These are phyloP conservation scores for Morone chrysops DNA, from an alignment of 2,113 vertebrate genomes.

Conservation along the genomic window DNA sequence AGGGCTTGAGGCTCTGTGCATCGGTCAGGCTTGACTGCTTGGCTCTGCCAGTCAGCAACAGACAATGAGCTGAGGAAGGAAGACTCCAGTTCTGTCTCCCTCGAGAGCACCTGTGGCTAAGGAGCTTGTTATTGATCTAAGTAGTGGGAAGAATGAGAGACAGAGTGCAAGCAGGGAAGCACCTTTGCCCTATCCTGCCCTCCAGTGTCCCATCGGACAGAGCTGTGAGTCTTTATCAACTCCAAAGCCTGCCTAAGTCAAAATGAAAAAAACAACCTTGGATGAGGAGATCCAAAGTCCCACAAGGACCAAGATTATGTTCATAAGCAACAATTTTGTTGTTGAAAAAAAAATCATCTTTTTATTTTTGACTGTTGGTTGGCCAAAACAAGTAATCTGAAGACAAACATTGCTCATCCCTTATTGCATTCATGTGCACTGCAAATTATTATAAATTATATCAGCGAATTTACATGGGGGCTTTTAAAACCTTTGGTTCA, in stretches of 20 bases:
- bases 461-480: background rate
- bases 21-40: constrained; percentile 48
- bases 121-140: constrained; percentile 74
- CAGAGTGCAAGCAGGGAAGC: constrained; percentile 49
- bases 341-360: background rate
- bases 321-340: background rate
- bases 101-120: constrained; percentile 69
- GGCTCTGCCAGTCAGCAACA: constrained; percentile 51
- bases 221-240: constrained; percentile 56
- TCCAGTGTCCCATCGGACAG: constrained; percentile 56
- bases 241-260: constrained; percentile 12
- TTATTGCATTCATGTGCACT: background rate
- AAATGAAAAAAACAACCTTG: constrained; percentile 17
- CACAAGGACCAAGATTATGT: background rate
- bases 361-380: background rate
- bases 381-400: background rate
- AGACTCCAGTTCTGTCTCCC: constrained; percentile 49
- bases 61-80: constrained; percentile 56
- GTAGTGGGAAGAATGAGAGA: constrained; percentile 55
- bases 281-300: constrained; percentile 1
- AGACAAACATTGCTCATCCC: background rate
- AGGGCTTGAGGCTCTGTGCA: constrained; percentile 40
- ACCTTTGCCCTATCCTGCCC: constrained; percentile 67
- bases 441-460: no score
- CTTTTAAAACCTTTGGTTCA: background rate